These are phyloP conservation scores for Isaurus tuberculatus DNA, from an alignment of 92 coral and sea anemone genomes.

Conservation along the genomic window DNA sequence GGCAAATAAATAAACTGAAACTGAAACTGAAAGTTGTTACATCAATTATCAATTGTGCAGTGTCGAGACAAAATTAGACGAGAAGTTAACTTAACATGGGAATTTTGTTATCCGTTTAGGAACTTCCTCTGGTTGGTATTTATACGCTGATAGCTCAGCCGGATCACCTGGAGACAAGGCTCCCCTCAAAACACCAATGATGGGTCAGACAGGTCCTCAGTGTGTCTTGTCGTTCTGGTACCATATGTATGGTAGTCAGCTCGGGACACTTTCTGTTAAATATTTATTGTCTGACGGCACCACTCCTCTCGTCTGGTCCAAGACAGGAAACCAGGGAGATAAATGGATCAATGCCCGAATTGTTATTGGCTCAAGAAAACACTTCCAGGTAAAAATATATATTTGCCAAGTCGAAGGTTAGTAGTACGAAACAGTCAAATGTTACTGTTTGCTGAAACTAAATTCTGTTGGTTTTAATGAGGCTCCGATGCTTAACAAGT, in stretches of 20 bases:
- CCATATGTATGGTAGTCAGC: conserved; percentile 81
- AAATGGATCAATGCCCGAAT: conserved; percentile 71
- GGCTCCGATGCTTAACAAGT: not conserved
- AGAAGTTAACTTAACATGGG: too few species aligned
- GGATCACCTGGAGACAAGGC: conserved; percentile 76
- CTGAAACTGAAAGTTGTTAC: too few species aligned
- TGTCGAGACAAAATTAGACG: too few species aligned
- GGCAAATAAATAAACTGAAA: too few species aligned
- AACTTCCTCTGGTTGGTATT: conserved; percentile 86
- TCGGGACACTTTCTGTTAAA: conserved; percentile 89
- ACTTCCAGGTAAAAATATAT: conserved; percentile 74
- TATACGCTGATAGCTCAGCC: conserved; percentile 90
- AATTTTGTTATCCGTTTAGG: conserved; percentile 53
- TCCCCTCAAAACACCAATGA: conserved; percentile 78
- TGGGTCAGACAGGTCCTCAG: conserved; percentile 92
- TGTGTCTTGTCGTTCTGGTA: conserved; percentile 95
- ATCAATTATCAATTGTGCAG: too few species aligned
- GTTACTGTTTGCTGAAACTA: not conserved
- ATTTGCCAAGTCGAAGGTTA: not conserved
- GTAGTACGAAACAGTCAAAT: not conserved
- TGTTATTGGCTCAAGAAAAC: conserved; percentile 84
- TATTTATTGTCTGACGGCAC: conserved; percentile 73
- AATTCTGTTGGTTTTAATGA: not conserved
- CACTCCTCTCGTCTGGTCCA: conserved; percentile 77
- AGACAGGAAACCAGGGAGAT: conserved; percentile 86